Evolutionary conservation across 2,888 invertebrate species (phyloP).

Genomic region (Atethmia centrago): DNA sequence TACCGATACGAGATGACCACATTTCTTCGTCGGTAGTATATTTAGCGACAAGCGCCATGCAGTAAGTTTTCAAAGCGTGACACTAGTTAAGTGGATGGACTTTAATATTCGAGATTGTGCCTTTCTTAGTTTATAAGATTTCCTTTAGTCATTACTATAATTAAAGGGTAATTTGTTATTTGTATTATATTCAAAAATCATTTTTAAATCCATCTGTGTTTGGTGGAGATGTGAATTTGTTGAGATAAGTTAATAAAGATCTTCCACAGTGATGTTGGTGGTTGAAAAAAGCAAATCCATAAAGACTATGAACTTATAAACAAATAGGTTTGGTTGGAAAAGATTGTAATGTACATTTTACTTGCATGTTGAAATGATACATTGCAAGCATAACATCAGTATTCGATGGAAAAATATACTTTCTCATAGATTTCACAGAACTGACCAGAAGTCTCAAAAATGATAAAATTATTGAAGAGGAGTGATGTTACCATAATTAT

Average conservation of each 20-base stretch:
- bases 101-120: conserved; percentile 30
- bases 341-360: conserved; percentile 31
- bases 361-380: conserved; percentile 29
- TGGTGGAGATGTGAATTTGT: conserved; percentile 26
- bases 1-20: not conserved
- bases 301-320: not conserved
- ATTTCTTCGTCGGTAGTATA: not conserved
- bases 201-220: conserved; percentile 18
- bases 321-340: not conserved
- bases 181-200: conserved; percentile 6
- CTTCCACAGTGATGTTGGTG: not conserved
- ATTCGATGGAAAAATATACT: not conserved
- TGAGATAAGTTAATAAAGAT: conserved; percentile 13
- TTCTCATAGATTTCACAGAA: conserved; percentile 43
- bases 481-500: conserved; percentile 29
- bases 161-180: conserved; percentile 29
- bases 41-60: not conserved
- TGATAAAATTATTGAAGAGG: not conserved
- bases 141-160: conserved; percentile 49
- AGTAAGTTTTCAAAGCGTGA: not conserved
- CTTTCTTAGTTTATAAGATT: conserved; percentile 46
- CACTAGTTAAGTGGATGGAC: not conserved
- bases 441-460: conserved; percentile 8
- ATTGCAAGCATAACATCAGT: conserved; percentile 8
- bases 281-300: not conserved